Percentiles rank a stretch among this genome's conserved stretches.
These are phyloP conservation scores for Hyles euphorbiae DNA, from an alignment of 1,140 invertebrate species.

Conservation along the genomic window DNA sequence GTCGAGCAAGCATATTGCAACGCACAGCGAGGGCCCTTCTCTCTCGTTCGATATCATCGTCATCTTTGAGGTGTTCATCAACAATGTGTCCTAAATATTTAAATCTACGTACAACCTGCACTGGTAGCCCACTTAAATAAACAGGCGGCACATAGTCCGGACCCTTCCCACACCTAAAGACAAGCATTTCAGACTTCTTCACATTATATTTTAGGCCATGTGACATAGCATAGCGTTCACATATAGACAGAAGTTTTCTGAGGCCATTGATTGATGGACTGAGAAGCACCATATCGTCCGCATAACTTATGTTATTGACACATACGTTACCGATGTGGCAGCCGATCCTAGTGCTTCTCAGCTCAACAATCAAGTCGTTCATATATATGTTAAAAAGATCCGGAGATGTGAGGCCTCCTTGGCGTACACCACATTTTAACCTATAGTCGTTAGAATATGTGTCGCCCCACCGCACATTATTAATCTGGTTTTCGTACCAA, in stretches of 20 bases:
- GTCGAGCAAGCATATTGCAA: constrained; percentile 7
- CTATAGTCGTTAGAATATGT: background rate
- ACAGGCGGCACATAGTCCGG: background rate
- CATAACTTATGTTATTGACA: no score
- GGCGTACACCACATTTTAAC: background rate
- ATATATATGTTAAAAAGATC: constrained; percentile 2
- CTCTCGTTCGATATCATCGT: constrained; percentile 7
- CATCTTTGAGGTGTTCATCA: background rate
- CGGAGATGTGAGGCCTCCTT: constrained; percentile 1
- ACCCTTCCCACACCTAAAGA: background rate
- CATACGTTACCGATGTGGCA: no score
- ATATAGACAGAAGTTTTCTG: constrained; percentile 1
- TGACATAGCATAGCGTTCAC: background rate
- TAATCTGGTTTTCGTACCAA: background rate
- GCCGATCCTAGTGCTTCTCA: background rate
- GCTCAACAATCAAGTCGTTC: constrained; percentile 1
- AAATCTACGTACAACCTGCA: background rate
- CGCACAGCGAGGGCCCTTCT: constrained; percentile 6
- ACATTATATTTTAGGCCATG: background rate
- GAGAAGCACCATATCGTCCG: no score
- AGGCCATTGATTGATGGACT: background rate
- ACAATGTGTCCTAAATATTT: constrained; percentile 4
- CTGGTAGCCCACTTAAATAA: background rate
- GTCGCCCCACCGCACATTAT: background rate
- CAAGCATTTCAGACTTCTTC: background rate